phyloP scores from a whole-genome alignment of 2,797 vertebrate genomes.

The Paguma larvata region DNA sequence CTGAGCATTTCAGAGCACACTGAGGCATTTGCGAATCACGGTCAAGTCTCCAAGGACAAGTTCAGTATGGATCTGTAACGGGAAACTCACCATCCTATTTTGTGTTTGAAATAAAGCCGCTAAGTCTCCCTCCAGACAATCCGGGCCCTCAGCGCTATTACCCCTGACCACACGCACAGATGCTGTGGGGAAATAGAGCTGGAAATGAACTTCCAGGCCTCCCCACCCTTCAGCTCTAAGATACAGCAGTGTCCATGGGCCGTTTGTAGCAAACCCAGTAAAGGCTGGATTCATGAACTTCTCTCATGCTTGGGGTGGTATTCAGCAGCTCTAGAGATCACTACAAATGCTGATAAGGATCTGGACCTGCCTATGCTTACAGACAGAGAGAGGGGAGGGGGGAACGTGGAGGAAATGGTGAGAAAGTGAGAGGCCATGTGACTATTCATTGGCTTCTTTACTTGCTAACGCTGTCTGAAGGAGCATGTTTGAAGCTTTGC shows the following conservation, averaged over 20 bases:
- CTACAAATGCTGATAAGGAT: background rate
- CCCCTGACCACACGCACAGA: background rate
- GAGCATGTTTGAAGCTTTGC: background rate
- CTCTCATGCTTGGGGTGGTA: background rate
- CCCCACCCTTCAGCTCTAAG: background rate
- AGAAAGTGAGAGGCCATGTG: background rate
- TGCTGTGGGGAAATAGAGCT: background rate
- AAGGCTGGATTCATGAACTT: background rate
- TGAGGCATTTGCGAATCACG: constrained; percentile 36
- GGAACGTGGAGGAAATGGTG: background rate
- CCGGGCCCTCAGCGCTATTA: background rate
- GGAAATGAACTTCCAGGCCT: background rate
- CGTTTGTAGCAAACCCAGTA: background rate
- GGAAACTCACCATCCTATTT: constrained; percentile 40
- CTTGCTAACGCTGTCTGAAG: background rate
- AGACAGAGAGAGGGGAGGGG: background rate
- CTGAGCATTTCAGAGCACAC: background rate
- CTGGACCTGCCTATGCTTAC: background rate
- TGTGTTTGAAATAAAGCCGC: constrained; percentile 25
- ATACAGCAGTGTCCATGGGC: background rate
- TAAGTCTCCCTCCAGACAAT: background rate
- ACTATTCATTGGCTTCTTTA: background rate
- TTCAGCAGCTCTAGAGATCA: background rate
- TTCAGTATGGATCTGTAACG: background rate
- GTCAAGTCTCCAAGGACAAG: background rate